Evolutionary conservation across 2,888 invertebrate genomes (phyloP), one percentile per base, ranked within the genome.

Genomic region (Callinectes sapidus): DNA sequence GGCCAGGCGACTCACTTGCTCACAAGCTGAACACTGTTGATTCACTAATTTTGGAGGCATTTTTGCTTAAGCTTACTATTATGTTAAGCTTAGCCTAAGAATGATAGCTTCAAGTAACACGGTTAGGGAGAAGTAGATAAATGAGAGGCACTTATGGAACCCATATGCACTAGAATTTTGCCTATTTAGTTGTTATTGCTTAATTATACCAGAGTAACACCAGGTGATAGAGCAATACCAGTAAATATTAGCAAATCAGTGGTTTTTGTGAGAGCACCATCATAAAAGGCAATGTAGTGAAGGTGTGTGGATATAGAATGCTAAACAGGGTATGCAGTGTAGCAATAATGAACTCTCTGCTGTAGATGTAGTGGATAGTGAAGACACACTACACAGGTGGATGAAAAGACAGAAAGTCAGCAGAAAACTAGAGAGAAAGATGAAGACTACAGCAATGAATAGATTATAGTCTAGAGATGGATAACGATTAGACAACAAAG

Each of bases 41-140:
- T 81, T 81, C 35, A 81, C 32, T 81, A 81, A 81, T 81, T 81
- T 81, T 81, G 35, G 81, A 81, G 81, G 81, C 81, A 81, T 35
- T 28, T 81, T 16, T 35, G 81, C 81, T 81, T 81, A 35, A 81
- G 35, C 35, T 81, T 81, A 71, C n/a, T 77, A 28, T 81, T 81
- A 81, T 35, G 35, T 81, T 81, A 81, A 81, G 81, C 81, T 81
- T 81, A 81, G 81, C 81, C 35, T 81, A 81, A 81, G 81, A 81
- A 81, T 81, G 81, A 35, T 81, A 81, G 81, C 81, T 81, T 81
- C 32, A 81, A 81, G 16, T 81, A 81, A 81, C 81, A 81, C 3
- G 35, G 81, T 81, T 35, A 81, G 81, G 81, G 81, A 81, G 81
- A 35, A 18, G 35, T 16, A 81, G 81, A 23, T 71, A 10, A 71